phyloP scores from a whole-genome alignment of 2,888 invertebrate genomes.

The Drosophila peninsularis region DNA sequence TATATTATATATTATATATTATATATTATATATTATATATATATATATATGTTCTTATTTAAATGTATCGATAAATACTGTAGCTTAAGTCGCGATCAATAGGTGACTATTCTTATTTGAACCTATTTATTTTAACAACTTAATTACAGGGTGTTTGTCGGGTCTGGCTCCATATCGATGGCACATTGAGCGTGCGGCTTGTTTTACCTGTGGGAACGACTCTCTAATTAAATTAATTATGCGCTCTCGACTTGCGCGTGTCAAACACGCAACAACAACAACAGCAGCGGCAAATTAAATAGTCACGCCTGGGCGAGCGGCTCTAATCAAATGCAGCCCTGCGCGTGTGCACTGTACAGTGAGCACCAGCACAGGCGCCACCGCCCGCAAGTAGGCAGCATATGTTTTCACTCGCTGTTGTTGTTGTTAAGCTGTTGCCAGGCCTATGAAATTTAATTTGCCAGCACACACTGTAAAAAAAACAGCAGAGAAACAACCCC shows the following conservation, averaged over 20 bases:
- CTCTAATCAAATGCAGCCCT: slow-evolving; percentile 70
- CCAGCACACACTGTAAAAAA: slow-evolving; percentile 6
- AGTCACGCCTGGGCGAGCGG: slow-evolving; percentile 65
- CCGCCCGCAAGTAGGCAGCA: slow-evolving; percentile 61
- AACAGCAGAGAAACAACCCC: slow-evolving; percentile 27
- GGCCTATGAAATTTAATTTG: slow-evolving; percentile 71
- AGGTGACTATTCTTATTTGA: too few relatives aligned
- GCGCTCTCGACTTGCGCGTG: slow-evolving; percentile 74
- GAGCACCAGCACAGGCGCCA: slow-evolving; percentile 12
- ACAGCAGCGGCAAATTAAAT: slow-evolving; percentile 64
- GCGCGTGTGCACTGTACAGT: slow-evolving; percentile 37
- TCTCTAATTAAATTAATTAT: slow-evolving; percentile 81
- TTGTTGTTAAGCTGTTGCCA: slow-evolving; percentile 53
- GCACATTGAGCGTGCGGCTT: slow-evolving; percentile 27
- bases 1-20: too few relatives aligned
- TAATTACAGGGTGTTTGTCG: slow-evolving; percentile 35
- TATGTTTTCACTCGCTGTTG: slow-evolving; percentile 37
- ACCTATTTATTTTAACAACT: background rate
- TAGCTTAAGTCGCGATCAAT: too few relatives aligned
- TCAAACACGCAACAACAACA: slow-evolving; percentile 55
- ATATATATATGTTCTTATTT: too few relatives aligned
- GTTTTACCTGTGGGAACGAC: slow-evolving; percentile 74
- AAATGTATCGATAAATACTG: too few relatives aligned
- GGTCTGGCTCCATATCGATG: background rate
- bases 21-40: too few relatives aligned